phyloP scores from a whole-genome alignment of 1,140 invertebrate species.

The Lucilia cuprina region DNA sequence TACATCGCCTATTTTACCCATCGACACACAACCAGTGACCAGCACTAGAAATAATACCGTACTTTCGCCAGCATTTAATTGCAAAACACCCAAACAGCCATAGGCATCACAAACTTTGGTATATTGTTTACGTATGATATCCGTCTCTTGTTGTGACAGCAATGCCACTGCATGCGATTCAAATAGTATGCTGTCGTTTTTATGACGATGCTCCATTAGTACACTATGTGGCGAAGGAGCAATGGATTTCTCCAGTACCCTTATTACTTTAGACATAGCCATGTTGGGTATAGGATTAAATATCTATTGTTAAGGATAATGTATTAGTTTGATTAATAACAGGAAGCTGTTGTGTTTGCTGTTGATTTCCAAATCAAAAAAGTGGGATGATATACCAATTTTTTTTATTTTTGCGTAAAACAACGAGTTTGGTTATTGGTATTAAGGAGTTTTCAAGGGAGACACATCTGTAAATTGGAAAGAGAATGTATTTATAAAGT shows the following conservation, averaged over 20 bases:
- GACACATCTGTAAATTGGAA: not conserved
- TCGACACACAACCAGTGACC: slow-evolving; percentile 93
- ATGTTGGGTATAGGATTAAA: slow-evolving; percentile 64
- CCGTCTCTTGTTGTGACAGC: slow-evolving; percentile 79
- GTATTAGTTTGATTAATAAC: not conserved
- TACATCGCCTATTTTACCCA: slow-evolving; percentile 91
- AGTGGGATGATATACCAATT: not conserved
- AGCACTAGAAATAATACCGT: slow-evolving; percentile 86
- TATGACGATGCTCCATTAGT: slow-evolving; percentile 85
- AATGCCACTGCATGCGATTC: slow-evolving; percentile 86
- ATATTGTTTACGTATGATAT: slow-evolving; percentile 87
- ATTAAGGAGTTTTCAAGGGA: not conserved
- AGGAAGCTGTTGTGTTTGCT: not conserved
- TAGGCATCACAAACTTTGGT: slow-evolving; percentile 90
- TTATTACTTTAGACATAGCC: slow-evolving; percentile 93
- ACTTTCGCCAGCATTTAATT: slow-evolving; percentile 84
- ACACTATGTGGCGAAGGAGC: slow-evolving; percentile 88
- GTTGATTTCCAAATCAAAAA: not conserved
- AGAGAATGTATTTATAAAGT: too few species aligned
- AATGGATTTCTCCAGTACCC: slow-evolving; percentile 86
- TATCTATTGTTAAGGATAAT: not conserved
- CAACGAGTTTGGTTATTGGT: not conserved
- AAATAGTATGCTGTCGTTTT: slow-evolving; percentile 82
- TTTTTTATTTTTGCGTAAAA: not conserved
- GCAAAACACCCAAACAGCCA: slow-evolving; percentile 89